Percentiles rank a stretch among this genome's conserved stretches.
These are phyloP conservation scores for Drosophila siamana DNA, from an alignment of 2,888 invertebrate species.

Conservation along the genomic window DNA sequence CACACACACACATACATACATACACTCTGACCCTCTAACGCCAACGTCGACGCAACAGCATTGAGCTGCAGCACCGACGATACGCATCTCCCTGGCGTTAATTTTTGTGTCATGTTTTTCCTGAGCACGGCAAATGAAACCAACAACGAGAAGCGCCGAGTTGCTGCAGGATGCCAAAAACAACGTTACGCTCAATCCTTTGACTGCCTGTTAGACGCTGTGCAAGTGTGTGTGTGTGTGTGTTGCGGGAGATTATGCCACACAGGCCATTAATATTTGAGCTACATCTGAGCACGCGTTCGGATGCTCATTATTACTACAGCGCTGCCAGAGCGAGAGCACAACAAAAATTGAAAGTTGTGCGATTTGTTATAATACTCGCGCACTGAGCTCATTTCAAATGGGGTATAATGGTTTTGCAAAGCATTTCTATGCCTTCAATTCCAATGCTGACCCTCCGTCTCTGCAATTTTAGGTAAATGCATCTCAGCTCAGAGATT, in stretches of 20 bases:
- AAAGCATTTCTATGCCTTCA: not conserved
- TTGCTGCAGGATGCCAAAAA: conserved; percentile 1
- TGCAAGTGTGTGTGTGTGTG: not conserved
- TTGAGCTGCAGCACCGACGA: conserved; percentile 22
- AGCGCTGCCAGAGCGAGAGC: conserved; percentile 5
- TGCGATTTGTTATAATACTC: not conserved
- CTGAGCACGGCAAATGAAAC: conserved; percentile 36
- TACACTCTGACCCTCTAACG: conserved; percentile 40
- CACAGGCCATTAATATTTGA: conserved; percentile 38
- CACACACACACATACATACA: not conserved
- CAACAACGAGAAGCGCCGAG: conserved; percentile 10
- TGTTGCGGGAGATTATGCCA: conserved; percentile 26
- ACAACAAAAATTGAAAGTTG: conserved; percentile 13
- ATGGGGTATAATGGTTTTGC: not conserved
- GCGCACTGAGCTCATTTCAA: not conserved
- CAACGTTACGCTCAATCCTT: conserved; percentile 38
- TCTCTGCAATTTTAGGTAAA: not conserved
- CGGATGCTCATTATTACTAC: conserved; percentile 38
- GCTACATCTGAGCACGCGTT: conserved; percentile 14
- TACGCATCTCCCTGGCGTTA: conserved; percentile 35
- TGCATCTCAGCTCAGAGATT: not conserved
- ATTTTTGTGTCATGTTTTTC: conserved; percentile 46
- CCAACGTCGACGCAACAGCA: conserved; percentile 15
- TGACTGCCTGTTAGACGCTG: conserved; percentile 26
- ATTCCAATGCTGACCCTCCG: too few species aligned